phyloP scores from a whole-genome alignment of 2,797 vertebrate genomes.

The Bovichtus variegatus region DNA sequence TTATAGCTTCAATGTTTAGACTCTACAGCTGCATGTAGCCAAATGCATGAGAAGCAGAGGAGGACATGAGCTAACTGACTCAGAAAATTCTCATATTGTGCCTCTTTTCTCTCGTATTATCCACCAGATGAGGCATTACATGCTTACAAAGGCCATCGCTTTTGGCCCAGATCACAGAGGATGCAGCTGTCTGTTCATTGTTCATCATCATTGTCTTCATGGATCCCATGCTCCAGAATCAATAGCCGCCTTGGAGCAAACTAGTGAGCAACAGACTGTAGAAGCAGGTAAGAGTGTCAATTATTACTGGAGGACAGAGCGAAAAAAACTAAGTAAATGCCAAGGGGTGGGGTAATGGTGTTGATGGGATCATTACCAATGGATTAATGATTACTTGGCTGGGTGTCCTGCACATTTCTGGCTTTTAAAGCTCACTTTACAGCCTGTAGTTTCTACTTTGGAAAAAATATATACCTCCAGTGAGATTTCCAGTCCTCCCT shows the following conservation, averaged over 20 bases:
- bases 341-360: slow-evolving; percentile 22
- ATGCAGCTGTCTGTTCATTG: slow-evolving; percentile 79
- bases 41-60: slow-evolving; percentile 32
- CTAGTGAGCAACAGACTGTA: slow-evolving; percentile 70
- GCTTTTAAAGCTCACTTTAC: slow-evolving; percentile 25
- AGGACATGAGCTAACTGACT: slow-evolving; percentile 49
- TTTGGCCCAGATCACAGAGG: slow-evolving; percentile 70
- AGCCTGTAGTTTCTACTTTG: background rate
- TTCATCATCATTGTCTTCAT: slow-evolving; percentile 83
- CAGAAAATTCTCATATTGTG: slow-evolving; percentile 66
- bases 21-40: slow-evolving; percentile 3
- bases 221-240: slow-evolving; percentile 77
- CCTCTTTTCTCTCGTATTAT: slow-evolving; percentile 54
- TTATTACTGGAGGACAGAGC: slow-evolving; percentile 70
- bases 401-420: slow-evolving; percentile 23
- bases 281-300: slow-evolving; percentile 73
- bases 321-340: slow-evolving; percentile 59
- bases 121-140: slow-evolving; percentile 69
- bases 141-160: slow-evolving; percentile 69
- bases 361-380: slow-evolving; percentile 67
- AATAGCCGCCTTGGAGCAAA: slow-evolving; percentile 80
- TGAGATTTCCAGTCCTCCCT: slow-evolving; percentile 10
- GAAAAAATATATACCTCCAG: background rate
- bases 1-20: slow-evolving; percentile 8
- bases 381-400: slow-evolving; percentile 60